A percentile compares a stretch with the other conserved stretches of the same genome.
Evolutionary conservation across 2,797 vertebrate species (phyloP).

Genomic region (Chelmon rostratus): DNA sequence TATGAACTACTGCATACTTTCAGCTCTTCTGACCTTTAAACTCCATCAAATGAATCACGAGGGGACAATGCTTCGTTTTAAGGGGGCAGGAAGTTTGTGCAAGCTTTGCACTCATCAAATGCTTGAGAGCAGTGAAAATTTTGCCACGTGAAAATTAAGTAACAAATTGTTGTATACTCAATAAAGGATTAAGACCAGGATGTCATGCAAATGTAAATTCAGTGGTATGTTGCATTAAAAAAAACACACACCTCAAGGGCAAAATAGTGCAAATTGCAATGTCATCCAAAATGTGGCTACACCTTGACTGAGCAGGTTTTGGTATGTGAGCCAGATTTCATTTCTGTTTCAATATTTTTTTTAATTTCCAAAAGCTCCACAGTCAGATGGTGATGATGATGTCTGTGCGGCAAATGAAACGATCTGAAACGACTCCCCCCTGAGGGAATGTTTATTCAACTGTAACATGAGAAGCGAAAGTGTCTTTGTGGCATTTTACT

Average conservation of each 20-base stretch:
- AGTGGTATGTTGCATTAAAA: background rate
- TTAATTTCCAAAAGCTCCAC: background rate
- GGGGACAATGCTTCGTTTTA: background rate
- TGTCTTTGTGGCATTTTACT: slow-evolving; percentile 44
- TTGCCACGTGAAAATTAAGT: background rate
- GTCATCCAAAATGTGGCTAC: background rate
- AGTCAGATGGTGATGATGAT: background rate
- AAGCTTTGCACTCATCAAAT: background rate
- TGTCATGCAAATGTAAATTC: background rate
- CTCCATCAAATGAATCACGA: background rate
- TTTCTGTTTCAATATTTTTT: too few species aligned
- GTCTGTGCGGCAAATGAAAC: background rate
- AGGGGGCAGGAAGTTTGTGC: background rate
- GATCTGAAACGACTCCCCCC: slow-evolving; percentile 12
- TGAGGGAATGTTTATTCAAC: slow-evolving; percentile 43
- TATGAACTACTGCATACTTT: background rate
- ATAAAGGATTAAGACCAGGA: background rate
- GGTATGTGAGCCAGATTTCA: background rate
- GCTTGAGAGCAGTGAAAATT: background rate
- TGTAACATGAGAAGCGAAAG: slow-evolving; percentile 23
- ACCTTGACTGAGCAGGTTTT: background rate
- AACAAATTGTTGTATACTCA: background rate
- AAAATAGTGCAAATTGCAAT: background rate
- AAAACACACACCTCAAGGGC: background rate
- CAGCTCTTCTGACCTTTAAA: background rate